Evolutionary conservation across 2,113 vertebrate genomes (phyloP).

Genomic region (Chaetops frenatus): DNA sequence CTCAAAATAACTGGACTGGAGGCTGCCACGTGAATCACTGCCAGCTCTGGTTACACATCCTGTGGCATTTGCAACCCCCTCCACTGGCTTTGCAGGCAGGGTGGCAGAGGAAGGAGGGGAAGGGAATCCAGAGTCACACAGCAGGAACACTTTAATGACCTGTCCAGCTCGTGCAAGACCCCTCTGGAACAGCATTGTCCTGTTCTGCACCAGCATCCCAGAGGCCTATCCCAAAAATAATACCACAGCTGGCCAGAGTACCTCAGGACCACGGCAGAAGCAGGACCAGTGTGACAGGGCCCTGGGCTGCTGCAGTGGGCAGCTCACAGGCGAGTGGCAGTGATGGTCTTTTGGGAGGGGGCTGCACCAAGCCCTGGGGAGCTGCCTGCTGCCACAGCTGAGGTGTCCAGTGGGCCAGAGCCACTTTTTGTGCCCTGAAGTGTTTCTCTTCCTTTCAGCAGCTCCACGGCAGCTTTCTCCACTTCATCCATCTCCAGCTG

Average conservation of each 20-base stretch:
- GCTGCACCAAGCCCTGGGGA: background rate
- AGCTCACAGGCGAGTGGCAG: background rate
- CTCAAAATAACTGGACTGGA: background rate
- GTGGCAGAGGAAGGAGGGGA: background rate
- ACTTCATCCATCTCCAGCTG: constrained; percentile 68
- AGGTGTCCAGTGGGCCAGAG: background rate
- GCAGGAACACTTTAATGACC: constrained; percentile 58
- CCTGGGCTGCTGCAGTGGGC: rapidly evolving
- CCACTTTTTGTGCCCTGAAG: background rate
- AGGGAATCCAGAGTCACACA: background rate
- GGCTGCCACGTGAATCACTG: background rate
- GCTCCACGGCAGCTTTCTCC: constrained; percentile 71
- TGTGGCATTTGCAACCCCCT: rapidly evolving
- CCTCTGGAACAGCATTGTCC: background rate
- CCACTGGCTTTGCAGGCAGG: background rate
- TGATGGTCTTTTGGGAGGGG: background rate
- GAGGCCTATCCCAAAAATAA: background rate
- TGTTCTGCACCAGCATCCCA: background rate
- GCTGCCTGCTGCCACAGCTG: background rate
- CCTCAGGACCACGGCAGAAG: background rate
- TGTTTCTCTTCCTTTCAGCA: constrained; percentile 66
- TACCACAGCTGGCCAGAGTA: background rate
- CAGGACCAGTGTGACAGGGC: background rate
- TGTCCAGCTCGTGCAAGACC: background rate
- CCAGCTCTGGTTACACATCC: background rate